Evolutionary conservation across 2,797 vertebrate species (phyloP).

Genomic region (Naso thynnoides): DNA sequence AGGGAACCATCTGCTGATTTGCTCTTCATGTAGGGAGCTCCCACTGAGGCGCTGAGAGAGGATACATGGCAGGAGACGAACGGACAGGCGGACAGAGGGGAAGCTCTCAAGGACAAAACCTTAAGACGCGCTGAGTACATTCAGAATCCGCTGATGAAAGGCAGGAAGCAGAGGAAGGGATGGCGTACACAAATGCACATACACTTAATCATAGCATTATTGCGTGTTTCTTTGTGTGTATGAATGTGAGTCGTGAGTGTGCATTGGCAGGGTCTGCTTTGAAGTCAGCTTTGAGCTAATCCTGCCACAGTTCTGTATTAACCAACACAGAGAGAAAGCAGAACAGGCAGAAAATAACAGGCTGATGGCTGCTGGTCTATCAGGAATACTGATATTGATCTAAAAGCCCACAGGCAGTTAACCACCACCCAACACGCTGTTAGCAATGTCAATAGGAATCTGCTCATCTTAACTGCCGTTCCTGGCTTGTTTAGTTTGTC

Average conservation of each 20-base stretch:
- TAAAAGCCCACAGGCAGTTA: slow-evolving; percentile 50
- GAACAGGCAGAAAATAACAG: slow-evolving; percentile 42
- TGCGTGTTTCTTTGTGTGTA: slow-evolving; percentile 29
- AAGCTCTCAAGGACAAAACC: slow-evolving; percentile 74
- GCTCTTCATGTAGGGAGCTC: slow-evolving; percentile 51
- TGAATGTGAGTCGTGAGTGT: slow-evolving; percentile 33
- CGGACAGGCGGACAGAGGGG: slow-evolving; percentile 46
- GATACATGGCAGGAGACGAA: slow-evolving; percentile 40
- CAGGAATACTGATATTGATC: slow-evolving; percentile 69
- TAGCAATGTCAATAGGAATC: slow-evolving; percentile 57
- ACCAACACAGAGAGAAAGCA: slow-evolving; percentile 26
- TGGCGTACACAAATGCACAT: slow-evolving; percentile 20
- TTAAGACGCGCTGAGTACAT: slow-evolving; percentile 28
- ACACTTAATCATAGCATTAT: slow-evolving; percentile 45
- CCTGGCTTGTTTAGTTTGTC: background rate
- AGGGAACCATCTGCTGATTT: slow-evolving; percentile 75
- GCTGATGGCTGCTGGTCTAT: slow-evolving; percentile 44
- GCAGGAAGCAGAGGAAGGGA: slow-evolving; percentile 53
- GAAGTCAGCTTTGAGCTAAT: slow-evolving; percentile 69
- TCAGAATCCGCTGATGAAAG: slow-evolving; percentile 24
- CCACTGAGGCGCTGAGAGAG: slow-evolving; percentile 59
- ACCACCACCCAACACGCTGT: slow-evolving; percentile 40
- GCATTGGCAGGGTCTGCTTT: slow-evolving; percentile 54
- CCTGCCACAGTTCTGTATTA: slow-evolving; percentile 52
- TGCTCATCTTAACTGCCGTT: slow-evolving; percentile 15